These are phyloP conservation scores for Sarcoramphus papa DNA, from an alignment of 2,797 vertebrate genomes.

Conservation along the genomic window DNA sequence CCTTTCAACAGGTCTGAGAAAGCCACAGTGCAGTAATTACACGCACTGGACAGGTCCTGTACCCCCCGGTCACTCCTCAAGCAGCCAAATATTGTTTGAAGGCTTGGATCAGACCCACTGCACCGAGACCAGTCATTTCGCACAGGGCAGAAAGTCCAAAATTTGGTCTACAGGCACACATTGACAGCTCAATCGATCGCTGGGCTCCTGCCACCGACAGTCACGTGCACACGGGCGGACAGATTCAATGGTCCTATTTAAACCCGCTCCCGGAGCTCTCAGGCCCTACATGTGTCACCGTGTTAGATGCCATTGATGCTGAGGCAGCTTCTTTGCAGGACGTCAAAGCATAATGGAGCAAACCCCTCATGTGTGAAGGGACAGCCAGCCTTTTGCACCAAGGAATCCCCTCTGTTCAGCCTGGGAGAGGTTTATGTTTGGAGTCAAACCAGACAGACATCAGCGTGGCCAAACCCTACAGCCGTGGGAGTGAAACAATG, in stretches of 20 bases:
- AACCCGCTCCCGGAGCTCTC: neutral
- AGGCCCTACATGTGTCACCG: conserved; percentile 6
- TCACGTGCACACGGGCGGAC: neutral
- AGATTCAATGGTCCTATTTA: conserved; percentile 31
- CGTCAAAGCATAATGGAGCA: conserved; percentile 24
- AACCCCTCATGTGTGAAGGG: conserved; percentile 53
- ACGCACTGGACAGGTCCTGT: neutral
- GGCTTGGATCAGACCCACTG: neutral
- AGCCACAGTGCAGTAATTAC: neutral
- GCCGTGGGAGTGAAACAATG: accelerated
- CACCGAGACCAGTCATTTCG: neutral
- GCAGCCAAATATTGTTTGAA: neutral
- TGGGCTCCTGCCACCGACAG: neutral
- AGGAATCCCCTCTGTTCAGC: conserved; percentile 11
- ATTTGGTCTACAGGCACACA: neutral
- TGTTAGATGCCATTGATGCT: conserved; percentile 18
- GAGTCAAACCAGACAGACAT: neutral
- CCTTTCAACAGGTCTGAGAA: neutral
- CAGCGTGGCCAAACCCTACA: neutral
- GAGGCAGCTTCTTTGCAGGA: conserved; percentile 42
- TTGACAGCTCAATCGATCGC: neutral
- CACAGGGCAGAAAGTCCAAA: neutral
- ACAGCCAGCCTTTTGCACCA: neutral
- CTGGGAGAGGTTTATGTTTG: neutral
- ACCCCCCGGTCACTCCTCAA: neutral